Evolutionary conservation across 2,888 invertebrate species (phyloP).

Genomic region (Drosophila recens): DNA sequence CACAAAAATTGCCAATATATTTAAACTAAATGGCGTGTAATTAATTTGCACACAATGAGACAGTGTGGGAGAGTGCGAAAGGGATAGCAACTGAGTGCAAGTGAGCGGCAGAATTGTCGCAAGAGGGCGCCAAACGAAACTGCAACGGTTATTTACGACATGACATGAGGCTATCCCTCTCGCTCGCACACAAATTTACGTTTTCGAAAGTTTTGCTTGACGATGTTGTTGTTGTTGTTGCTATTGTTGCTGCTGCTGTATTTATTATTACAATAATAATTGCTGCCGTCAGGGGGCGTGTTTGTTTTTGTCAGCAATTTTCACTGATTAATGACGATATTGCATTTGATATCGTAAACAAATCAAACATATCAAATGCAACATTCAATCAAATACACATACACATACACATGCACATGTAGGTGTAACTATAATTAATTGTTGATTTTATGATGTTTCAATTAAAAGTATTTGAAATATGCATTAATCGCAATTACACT

Average conservation of each 20-base stretch:
- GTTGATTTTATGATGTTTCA: constrained; percentile 65
- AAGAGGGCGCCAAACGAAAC: constrained; percentile 10
- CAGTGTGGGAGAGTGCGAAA: constrained; percentile 17
- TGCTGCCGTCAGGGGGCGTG: constrained; percentile 46
- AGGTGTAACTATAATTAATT: constrained; percentile 51
- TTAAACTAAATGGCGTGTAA: constrained; percentile 40
- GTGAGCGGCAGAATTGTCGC: not conserved
- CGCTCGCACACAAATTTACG: constrained; percentile 22
- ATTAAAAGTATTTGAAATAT: constrained; percentile 56
- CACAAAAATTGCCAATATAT: constrained; percentile 40
- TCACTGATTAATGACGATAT: constrained; percentile 60
- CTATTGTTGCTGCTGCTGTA: no score
- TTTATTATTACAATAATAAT: constrained; percentile 29
- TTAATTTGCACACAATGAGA: constrained; percentile 37
- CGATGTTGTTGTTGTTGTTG: constrained; percentile 1
- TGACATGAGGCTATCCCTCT: constrained; percentile 1
- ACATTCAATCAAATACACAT: constrained; percentile 29
- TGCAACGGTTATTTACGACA: constrained; percentile 33
- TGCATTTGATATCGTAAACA: constrained; percentile 56
- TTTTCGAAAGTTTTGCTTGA: constrained; percentile 30
- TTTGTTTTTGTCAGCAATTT: constrained; percentile 58
- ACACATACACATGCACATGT: not conserved
- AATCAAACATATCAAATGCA: constrained; percentile 27
- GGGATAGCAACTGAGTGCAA: constrained; percentile 3
- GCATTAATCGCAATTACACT: constrained; percentile 35